Conservation (phyloP, 2,888 invertebrate species). For the Hemicrepidius hirtus region DNA sequence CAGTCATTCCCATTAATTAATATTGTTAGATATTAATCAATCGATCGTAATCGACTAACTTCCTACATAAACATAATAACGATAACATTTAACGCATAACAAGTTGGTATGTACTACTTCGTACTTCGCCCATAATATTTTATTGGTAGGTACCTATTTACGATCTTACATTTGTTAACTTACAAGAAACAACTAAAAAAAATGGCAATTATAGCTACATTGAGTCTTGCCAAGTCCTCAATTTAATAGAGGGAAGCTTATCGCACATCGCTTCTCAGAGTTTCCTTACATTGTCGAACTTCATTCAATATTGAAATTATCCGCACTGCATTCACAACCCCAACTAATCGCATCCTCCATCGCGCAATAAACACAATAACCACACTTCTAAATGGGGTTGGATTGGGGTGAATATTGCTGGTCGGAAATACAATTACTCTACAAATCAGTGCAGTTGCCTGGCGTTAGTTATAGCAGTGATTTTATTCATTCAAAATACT, state of each 20-base stretch:
- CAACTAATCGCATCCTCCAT: slow-evolving; percentile 56
- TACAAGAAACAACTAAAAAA: no score
- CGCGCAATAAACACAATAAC: slow-evolving; percentile 59
- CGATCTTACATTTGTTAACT: no score
- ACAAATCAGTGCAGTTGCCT: slow-evolving; percentile 47
- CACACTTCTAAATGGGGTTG: slow-evolving; percentile 58
- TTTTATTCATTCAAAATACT: slow-evolving; percentile 23
- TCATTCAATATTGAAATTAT: slow-evolving; percentile 51
- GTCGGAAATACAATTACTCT: slow-evolving; percentile 58
- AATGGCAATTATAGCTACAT: neutral
- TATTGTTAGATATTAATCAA: no score
- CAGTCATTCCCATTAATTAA: no score
- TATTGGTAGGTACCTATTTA: no score
- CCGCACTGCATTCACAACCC: slow-evolving; percentile 49
- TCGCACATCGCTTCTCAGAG: slow-evolving; percentile 28
- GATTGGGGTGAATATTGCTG: slow-evolving; percentile 56
- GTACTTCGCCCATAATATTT: no score
- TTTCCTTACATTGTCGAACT: slow-evolving; percentile 42
- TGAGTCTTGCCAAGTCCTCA: neutral
- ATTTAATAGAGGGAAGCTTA: slow-evolving; percentile 13
- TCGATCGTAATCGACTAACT: no score
- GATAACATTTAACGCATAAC: no score
- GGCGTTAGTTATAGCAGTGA: slow-evolving; percentile 29
- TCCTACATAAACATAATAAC: no score
- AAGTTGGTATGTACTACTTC: no score